Conservation (phyloP, 2,888 invertebrate genomes). For the Crioceris asparagi region DNA sequence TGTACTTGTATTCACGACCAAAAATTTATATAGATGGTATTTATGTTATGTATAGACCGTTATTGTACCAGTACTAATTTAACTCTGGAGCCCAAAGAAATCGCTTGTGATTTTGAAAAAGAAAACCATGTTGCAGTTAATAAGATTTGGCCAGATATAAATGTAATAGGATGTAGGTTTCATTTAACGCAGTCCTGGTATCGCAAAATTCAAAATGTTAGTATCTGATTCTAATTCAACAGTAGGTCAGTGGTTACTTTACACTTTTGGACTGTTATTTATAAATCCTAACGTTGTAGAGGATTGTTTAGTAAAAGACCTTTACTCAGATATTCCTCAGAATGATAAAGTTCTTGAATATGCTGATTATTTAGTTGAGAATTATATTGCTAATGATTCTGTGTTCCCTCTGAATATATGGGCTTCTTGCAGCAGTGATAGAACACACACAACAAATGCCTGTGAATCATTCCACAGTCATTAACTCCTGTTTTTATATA, state of each 20-base stretch:
- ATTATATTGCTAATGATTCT: too few species aligned
- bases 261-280: not conserved
- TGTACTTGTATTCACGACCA: too few species aligned
- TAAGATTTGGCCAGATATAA: not conserved
- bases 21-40: too few species aligned
- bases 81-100: not conserved
- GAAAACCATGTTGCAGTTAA: not conserved
- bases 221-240: not conserved
- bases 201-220: not conserved
- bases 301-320: not conserved
- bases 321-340: not conserved
- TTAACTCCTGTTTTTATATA: too few species aligned
- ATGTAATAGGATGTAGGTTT: not conserved
- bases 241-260: not conserved
- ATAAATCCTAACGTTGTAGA: not conserved
- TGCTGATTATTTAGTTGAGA: too few species aligned
- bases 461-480: too few species aligned
- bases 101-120: slow-evolving; percentile 1
- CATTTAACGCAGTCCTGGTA: not conserved
- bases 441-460: too few species aligned
- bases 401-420: too few species aligned
- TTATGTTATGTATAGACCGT: too few species aligned
- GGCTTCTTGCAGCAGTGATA: too few species aligned
- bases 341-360: too few species aligned
- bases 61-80: too few species aligned